phyloP scores from a whole-genome alignment of 2,888 invertebrate genomes.

The Mactromeris polynyma region DNA sequence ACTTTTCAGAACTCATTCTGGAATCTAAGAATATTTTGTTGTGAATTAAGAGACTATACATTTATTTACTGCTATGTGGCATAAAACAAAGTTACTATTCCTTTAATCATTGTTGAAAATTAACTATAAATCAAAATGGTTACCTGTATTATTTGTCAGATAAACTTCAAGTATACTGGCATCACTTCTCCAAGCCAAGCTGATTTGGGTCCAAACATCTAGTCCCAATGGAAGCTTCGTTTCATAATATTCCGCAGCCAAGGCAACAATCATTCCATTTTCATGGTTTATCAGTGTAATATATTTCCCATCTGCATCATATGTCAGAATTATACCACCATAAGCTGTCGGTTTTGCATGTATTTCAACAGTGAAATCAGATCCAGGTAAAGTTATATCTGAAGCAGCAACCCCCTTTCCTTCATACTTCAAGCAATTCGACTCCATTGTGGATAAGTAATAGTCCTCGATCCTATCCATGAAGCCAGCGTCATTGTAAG shows the following conservation, averaged over 20 bases:
- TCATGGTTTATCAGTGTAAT: conserved; percentile 64
- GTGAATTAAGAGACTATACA: no score
- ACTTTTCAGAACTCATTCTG: no score
- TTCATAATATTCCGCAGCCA: conserved; percentile 40
- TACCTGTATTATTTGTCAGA: conserved; percentile 63
- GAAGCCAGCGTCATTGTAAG: conserved; percentile 59
- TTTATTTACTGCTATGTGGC: no score
- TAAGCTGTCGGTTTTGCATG: conserved; percentile 71
- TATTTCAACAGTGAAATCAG: conserved; percentile 75
- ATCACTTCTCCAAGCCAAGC: conserved; percentile 70
- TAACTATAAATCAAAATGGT: not conserved
- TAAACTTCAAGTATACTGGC: conserved; percentile 71
- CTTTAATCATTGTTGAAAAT: no score
- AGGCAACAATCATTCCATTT: conserved; percentile 60
- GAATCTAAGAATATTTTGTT: no score
- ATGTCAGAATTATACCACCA: conserved; percentile 73
- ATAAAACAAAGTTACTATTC: no score
- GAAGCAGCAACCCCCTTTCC: conserved; percentile 66
- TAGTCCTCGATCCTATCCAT: conserved; percentile 56
- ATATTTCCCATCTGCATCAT: conserved; percentile 50
- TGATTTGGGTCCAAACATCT: conserved; percentile 77
- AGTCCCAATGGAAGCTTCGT: conserved; percentile 66
- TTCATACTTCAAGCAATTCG: conserved; percentile 68
- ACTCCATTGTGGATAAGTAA: conserved; percentile 58
- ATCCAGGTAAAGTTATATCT: conserved; percentile 62